Conservation (phyloP, 2,888 invertebrate genomes). For the Agonopterix arenella region DNA sequence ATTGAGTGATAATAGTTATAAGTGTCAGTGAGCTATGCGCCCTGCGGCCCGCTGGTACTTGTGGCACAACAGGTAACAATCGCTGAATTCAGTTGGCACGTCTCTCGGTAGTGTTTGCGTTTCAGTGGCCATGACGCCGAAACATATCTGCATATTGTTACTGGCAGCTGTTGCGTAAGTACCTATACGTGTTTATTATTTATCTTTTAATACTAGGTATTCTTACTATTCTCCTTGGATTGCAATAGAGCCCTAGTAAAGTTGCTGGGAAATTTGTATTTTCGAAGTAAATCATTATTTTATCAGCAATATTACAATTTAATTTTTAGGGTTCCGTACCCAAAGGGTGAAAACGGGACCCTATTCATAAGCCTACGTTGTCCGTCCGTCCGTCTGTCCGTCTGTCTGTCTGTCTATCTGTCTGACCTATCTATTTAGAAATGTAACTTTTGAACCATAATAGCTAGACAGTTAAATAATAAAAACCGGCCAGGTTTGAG, state of each 20-base stretch:
- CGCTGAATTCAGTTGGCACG: constrained; percentile 44
- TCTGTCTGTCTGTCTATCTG: no score
- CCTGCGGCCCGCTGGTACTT: constrained; percentile 54
- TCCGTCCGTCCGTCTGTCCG: no score
- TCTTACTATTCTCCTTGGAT: background rate
- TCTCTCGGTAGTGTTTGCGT: constrained; percentile 30
- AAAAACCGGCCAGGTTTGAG: no score
- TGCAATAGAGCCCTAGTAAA: background rate
- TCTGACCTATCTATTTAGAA: no score
- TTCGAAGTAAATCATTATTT: no score
- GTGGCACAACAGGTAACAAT: constrained; percentile 49
- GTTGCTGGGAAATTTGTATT: background rate
- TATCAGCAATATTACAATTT: no score
- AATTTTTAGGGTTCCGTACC: no score
- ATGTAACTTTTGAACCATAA: no score
- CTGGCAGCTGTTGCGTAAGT: constrained; percentile 58
- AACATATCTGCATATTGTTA: constrained; percentile 41
- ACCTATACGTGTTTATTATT: constrained; percentile 11
- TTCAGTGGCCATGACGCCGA: constrained; percentile 51
- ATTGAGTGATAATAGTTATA: constrained; percentile 72
- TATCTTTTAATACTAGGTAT: background rate
- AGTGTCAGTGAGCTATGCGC: constrained; percentile 73
- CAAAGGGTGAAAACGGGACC: no score
- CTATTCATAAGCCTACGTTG: no score
- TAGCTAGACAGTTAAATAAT: no score